Evolutionary conservation across 2,888 invertebrate species (phyloP), one percentile per base, ranked within the genome.

Genomic region (Diloba caeruleocephala): DNA sequence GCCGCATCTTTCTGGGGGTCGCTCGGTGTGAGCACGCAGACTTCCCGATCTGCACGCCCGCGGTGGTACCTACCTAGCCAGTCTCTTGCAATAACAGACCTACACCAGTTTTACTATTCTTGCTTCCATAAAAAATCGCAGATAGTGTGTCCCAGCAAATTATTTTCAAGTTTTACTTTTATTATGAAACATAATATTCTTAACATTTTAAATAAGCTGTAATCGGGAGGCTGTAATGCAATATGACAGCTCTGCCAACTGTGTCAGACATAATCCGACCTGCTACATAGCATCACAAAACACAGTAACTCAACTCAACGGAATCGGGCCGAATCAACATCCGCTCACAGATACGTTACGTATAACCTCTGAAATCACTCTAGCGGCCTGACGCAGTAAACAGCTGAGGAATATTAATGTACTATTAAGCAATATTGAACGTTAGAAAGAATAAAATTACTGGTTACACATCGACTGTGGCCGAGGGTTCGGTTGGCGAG

Each of bases 141-240:
- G n/a, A n/a, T n/a, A n/a, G n/a, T n/a, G n/a, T n/a, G n/a, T n/a
- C n/a, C n/a, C n/a, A 9, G n/a, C 2, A 36, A 38, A 26, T 37
- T 38, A 36, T 13, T 7, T 38, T 14, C 10, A 25, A 41, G 33
- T 51, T 49, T 61, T 74, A 55, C 39, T 79, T 74, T 77, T 74
- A 74, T 74, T 79, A 56, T 70, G 76, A 71, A 78, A 78, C 61
- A 48, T 46, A 73, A 79, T 78, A 77, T 67, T 61, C 28, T 70
- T 64, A 72, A 64, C 63, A 67, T 72, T 72, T 74, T 78, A 75
- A 80, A 76, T 74, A 73, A 80, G 76, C 74, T 69, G 71, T 82
- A 70, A 78, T 73, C 73, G 46, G 26, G 53, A 49, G 62, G 68
- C 69, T 51, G 71, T 80, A 78, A 84, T 70, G 51, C 60, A 71